Evolutionary conservation across 1,140 invertebrate species (phyloP).

Genomic region (Scaptodrosophila lebanonensis): DNA sequence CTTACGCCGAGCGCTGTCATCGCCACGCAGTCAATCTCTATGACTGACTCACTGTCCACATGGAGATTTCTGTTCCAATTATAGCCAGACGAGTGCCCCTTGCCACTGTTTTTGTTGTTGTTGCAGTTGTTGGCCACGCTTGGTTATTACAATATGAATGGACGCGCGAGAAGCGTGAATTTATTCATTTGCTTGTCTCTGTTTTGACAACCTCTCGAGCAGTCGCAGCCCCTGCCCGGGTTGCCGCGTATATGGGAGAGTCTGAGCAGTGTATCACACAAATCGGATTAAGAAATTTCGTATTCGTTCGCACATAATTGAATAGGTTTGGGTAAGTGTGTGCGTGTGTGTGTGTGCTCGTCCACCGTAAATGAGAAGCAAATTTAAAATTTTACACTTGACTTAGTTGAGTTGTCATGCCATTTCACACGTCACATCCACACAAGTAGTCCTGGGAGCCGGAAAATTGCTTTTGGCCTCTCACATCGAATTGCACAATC

Average conservation of each 20-base stretch:
- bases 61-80: conserved; percentile 72
- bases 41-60: conserved; percentile 49
- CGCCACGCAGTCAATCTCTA: neutral
- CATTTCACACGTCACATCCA: conserved; percentile 57
- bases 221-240: conserved; percentile 8
- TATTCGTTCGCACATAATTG: conserved; percentile 72
- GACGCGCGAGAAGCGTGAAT: conserved; percentile 61
- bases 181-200: conserved; percentile 68
- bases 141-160: conserved; percentile 71
- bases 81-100: conserved; percentile 22
- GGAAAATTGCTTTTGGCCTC: conserved; percentile 49
- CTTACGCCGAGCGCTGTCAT: neutral
- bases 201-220: conserved; percentile 60
- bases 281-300: conserved; percentile 77
- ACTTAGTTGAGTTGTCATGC: conserved; percentile 71
- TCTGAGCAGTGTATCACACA: conserved; percentile 58
- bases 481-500: conserved; percentile 6
- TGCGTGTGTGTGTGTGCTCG: conserved; percentile 29
- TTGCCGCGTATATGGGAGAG: conserved; percentile 13
- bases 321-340: conserved; percentile 41
- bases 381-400: conserved; percentile 78
- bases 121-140: too few species aligned
- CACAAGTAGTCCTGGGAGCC: neutral
- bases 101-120: too few species aligned
- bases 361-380: conserved; percentile 70